phyloP scores from a whole-genome alignment of 2,113 vertebrate genomes.

The Melospiza georgiana region DNA sequence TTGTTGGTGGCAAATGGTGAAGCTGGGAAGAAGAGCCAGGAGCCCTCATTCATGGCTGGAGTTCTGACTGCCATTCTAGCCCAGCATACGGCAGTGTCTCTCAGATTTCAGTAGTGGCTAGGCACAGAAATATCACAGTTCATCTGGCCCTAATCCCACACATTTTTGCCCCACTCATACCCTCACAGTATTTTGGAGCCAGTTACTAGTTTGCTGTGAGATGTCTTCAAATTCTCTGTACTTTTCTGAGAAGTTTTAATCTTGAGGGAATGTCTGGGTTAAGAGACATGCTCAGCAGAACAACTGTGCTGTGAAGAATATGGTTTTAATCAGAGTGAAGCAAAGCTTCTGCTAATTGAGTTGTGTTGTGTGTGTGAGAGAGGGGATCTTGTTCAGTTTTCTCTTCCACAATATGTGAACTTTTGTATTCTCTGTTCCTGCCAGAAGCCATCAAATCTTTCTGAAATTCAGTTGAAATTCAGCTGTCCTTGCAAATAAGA shows the following conservation, averaged over 20 bases:
- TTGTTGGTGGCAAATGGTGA: not conserved
- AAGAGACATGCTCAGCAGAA: not conserved
- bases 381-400: not conserved
- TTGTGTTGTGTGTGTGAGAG: not conserved
- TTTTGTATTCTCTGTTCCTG: not conserved
- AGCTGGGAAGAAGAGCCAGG: not conserved
- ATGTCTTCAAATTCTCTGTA: not conserved
- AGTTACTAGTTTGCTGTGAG: not conserved
- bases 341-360: conserved; percentile 33
- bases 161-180: not conserved
- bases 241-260: conserved; percentile 31
- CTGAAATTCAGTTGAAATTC: conserved; percentile 22
- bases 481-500: conserved; percentile 13
- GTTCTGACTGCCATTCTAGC: not conserved
- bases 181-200: not conserved
- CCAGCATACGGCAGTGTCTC: not conserved
- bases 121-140: not conserved
- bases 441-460: not conserved
- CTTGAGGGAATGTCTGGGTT: conserved; percentile 3
- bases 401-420: not conserved
- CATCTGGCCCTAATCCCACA: not conserved
- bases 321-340: conserved; percentile 46
- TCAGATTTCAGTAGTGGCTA: not conserved
- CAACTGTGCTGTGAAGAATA: not conserved
- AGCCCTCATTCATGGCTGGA: not conserved